Conservation (phyloP, 2,888 invertebrate genomes). For the Drosophila maculinotata region DNA sequence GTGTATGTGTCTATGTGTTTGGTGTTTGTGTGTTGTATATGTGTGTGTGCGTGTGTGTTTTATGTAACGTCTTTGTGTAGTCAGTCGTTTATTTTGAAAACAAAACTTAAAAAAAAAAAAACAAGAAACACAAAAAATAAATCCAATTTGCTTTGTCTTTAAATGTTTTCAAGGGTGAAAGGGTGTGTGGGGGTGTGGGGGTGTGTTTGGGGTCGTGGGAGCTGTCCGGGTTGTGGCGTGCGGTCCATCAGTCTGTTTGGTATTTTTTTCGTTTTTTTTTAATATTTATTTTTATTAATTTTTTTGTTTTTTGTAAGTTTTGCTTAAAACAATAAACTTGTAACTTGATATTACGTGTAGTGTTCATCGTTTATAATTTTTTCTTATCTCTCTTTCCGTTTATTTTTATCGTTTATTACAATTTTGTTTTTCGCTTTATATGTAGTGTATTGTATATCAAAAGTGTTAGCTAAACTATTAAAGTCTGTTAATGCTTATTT, state of each 20-base stretch:
- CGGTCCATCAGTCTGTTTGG: slow-evolving; percentile 79
- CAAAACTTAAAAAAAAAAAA: neutral
- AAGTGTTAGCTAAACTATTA: slow-evolving; percentile 61
- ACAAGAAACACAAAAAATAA: slow-evolving; percentile 40
- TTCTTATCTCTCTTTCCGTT: slow-evolving; percentile 13
- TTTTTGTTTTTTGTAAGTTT: slow-evolving; percentile 34
- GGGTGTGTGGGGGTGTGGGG: neutral
- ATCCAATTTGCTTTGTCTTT: slow-evolving; percentile 49
- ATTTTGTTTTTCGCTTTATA: slow-evolving; percentile 37
- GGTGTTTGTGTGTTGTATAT: slow-evolving; percentile 33
- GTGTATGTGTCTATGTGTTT: slow-evolving; percentile 34
- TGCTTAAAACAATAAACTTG: slow-evolving; percentile 62
- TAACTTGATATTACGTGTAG: slow-evolving; percentile 56
- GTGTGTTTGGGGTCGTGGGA: slow-evolving; percentile 18
- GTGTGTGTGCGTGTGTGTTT: slow-evolving; percentile 28
- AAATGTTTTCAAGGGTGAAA: slow-evolving; percentile 4
- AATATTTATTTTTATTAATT: slow-evolving; percentile 19
- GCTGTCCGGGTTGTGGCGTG: slow-evolving; percentile 64
- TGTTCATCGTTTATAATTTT: slow-evolving; percentile 43
- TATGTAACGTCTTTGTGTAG: slow-evolving; percentile 61
- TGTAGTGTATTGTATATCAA: slow-evolving; percentile 59
- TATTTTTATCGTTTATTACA: slow-evolving; percentile 48
- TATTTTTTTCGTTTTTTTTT: slow-evolving; percentile 37
- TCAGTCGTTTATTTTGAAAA: slow-evolving; percentile 58
- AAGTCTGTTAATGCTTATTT: slow-evolving; percentile 60